Conservation (phyloP, 2,797 vertebrate species). For the Cyprinella venusta region DNA sequence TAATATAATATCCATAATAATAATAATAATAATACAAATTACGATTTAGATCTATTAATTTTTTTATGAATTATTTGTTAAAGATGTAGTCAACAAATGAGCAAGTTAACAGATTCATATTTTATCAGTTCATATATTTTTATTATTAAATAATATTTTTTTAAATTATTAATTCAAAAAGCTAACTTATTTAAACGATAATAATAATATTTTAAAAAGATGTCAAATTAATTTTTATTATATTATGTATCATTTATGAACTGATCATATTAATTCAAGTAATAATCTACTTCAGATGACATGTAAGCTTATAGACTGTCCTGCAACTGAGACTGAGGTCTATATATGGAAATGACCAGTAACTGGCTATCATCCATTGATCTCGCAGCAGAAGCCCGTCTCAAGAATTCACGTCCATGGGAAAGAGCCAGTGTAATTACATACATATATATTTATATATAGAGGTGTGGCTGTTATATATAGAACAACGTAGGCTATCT, state of each 20-base stretch:
- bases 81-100: no score
- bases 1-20: no score
- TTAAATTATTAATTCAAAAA: background rate
- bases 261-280: background rate
- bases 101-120: no score
- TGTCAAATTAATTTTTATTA: background rate
- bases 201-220: background rate
- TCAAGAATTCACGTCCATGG: constrained; percentile 45
- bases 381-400: constrained; percentile 47
- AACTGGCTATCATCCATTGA: constrained; percentile 35
- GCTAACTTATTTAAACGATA: background rate
- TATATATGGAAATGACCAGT: background rate
- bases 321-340: background rate
- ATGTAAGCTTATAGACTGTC: background rate
- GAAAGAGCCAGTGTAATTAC: constrained; percentile 35
- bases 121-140: no score
- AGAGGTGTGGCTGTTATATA: constrained; percentile 60
- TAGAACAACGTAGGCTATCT: constrained; percentile 48
- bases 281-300: background rate
- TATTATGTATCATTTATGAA: background rate
- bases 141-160: background rate
- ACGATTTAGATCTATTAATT: background rate
- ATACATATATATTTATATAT: background rate
- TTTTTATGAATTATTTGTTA: background rate
- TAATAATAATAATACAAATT: background rate